Evolutionary conservation across 2,113 vertebrate genomes (phyloP).

Genomic region (Leuciscus idus): DNA sequence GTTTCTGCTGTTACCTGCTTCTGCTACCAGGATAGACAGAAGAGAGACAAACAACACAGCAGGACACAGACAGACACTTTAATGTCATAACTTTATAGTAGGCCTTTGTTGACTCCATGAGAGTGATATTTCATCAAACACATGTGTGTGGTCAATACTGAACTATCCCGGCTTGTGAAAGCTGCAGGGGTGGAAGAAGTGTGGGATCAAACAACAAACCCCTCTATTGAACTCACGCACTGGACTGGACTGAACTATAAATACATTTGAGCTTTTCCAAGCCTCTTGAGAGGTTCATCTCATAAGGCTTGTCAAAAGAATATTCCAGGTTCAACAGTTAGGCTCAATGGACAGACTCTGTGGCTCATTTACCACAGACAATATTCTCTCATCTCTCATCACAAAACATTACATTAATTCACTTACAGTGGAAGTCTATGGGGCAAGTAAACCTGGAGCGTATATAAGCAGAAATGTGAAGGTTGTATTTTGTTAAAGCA

Average conservation of each 20-base stretch:
- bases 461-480: neutral
- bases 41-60: neutral
- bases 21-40: neutral
- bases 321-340: neutral
- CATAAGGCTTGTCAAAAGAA: neutral
- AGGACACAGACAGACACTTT: neutral
- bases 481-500: neutral
- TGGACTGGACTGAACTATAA: neutral
- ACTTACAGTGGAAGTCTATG: neutral
- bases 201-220: conserved; percentile 41
- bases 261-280: conserved; percentile 15
- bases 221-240: conserved; percentile 38
- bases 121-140: conserved; percentile 46
- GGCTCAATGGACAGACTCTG: neutral
- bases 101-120: conserved; percentile 27
- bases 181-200: conserved; percentile 18
- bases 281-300: neutral
- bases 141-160: conserved; percentile 29
- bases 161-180: conserved; percentile 40
- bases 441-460: neutral
- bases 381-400: neutral
- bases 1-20: conserved; percentile 2
- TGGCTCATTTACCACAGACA: neutral
- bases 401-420: neutral
- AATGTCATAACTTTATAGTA: conserved; percentile 26